Evolutionary conservation across 2,113 vertebrate genomes (phyloP), one percentile per base, ranked within the genome.

Genomic region (Tachysurus fulvidraco): DNA sequence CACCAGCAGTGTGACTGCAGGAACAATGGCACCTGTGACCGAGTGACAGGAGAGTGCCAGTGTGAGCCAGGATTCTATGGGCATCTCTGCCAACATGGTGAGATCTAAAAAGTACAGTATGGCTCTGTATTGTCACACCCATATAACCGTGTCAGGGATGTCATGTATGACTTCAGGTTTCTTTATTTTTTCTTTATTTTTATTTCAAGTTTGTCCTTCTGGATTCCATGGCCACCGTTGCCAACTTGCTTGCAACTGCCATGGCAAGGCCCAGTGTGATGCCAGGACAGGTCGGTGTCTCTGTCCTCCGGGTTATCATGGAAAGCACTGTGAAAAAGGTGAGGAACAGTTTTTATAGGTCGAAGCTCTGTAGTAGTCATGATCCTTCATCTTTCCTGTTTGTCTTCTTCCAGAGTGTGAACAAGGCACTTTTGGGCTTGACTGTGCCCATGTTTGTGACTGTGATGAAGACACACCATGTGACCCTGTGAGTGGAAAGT

Each of bases 31-130:
- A 94, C 93, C 4, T 99, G 98, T 10, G 94, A 98, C 88, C 91
- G 92, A 0, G 86, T 90, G 73, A 96, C 92, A 0, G 98, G 98
- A 0, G 60, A 91, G 80, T 99, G 98, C 91, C 95, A 0, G 89
- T 99, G 98, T 3, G 9, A 89, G 0, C 83, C 91, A 0, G 98
- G 98, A 12, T 95, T 65, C 93, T 99, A 97, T 0, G 98, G 98
- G n/a, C 95, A 94, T 83, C 84, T 93, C 19, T 99, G 98, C n/a
- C 95, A 99, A 80, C 96, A 98, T 77, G 12, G 98, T 99, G 94
- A 96, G 97, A 80, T 5, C 54, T 52, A 86, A 81, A 14, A 44
- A 23, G 17, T 54, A 17, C 44, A 59, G 23, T 44, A 50, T 6
- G 9, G 17, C 25, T 28, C 12, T 67, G 9, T 84, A 25, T 10